Percentiles rank a stretch among this genome's conserved stretches.
Conservation (phyloP, 2,113 vertebrate genomes). For the Fregata magnificens region DNA sequence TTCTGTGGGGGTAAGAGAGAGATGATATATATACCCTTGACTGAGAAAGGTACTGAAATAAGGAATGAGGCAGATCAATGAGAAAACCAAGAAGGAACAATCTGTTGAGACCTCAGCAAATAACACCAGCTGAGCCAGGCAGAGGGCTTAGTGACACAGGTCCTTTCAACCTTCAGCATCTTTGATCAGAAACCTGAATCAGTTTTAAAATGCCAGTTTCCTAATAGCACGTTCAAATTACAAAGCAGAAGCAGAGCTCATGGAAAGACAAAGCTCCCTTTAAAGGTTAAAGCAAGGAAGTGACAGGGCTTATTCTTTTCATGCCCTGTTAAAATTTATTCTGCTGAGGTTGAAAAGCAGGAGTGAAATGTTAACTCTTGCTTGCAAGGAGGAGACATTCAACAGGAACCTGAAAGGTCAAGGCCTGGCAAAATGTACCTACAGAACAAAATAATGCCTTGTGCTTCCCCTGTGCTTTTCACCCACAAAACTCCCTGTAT, state of each 20-base stretch:
- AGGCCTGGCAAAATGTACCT: neutral
- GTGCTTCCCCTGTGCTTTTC: neutral
- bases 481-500: neutral
- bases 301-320: neutral
- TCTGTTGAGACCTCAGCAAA: neutral
- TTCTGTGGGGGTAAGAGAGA: neutral
- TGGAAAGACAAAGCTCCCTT: neutral
- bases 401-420: neutral
- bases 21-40: neutral
- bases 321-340: neutral
- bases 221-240: neutral
- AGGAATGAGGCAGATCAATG: neutral
- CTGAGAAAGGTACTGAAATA: neutral
- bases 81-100: neutral
- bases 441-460: neutral
- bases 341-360: neutral
- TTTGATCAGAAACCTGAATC: neutral
- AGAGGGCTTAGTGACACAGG: neutral
- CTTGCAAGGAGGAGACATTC: neutral
- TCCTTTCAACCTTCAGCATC: neutral
- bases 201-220: neutral
- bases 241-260: neutral
- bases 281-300: conserved; percentile 23
- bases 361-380: neutral
- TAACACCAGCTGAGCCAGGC: neutral